Conservation (phyloP, 35 echinoderm and acorn worm species). For the Diadema setosum region DNA sequence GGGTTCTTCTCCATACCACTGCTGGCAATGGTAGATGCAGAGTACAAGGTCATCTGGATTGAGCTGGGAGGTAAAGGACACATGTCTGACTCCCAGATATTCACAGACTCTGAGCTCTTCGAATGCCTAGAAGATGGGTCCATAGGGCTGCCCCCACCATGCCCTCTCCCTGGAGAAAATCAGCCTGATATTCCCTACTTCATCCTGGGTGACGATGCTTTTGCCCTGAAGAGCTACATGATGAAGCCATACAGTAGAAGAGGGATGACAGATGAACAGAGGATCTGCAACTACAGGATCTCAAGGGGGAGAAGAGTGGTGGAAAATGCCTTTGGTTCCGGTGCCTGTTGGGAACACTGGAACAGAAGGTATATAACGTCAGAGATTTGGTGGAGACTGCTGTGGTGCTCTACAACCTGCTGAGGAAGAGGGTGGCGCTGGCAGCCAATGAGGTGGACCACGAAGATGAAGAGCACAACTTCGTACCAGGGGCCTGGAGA, state of each 20-base stretch:
- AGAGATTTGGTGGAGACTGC: too few relatives aligned
- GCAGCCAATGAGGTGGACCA: too few relatives aligned
- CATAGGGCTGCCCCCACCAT: slow-evolving; percentile 19
- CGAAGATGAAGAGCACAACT: too few relatives aligned
- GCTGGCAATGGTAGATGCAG: slow-evolving; percentile 16
- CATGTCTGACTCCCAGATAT: too few relatives aligned
- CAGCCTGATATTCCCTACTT: slow-evolving; percentile 30
- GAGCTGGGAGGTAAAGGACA: not conserved
- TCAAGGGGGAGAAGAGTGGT: not conserved
- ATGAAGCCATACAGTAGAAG: slow-evolving; percentile 46
- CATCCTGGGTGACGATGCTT: slow-evolving; percentile 47
- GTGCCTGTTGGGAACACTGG: too few relatives aligned
- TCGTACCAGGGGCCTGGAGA: slow-evolving; percentile 17
- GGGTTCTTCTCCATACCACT: too few relatives aligned
- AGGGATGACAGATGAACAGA: slow-evolving; percentile 23
- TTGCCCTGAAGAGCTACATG: slow-evolving; percentile 30
- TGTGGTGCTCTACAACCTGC: too few relatives aligned
- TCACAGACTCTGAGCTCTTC: not conserved
- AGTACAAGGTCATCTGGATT: slow-evolving; percentile 17
- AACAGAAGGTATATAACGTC: too few relatives aligned
- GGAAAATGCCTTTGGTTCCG: slow-evolving; percentile 10
- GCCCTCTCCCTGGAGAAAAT: not conserved
- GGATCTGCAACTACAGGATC: too few relatives aligned
- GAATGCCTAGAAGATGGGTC: slow-evolving; percentile 9
- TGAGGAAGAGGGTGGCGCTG: too few relatives aligned